phyloP scores from a whole-genome alignment of 2,888 invertebrate genomes.

The Papilio protenor region DNA sequence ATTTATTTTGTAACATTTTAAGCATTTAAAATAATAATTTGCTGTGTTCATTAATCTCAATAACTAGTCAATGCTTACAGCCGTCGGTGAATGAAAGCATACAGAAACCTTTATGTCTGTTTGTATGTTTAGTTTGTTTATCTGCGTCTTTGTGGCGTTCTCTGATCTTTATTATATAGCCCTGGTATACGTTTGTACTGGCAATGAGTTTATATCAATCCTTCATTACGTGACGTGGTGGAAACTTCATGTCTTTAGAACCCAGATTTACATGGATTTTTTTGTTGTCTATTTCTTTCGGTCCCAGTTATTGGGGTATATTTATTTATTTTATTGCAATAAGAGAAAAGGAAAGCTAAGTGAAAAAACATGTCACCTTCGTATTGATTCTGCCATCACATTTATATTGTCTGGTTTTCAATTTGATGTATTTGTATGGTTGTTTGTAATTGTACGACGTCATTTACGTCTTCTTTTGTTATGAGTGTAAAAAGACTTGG shows the following conservation, averaged over 20 bases:
- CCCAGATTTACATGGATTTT: neutral
- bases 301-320: neutral
- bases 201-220: neutral
- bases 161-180: conserved; percentile 4
- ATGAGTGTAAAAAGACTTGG: neutral
- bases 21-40: neutral
- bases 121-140: conserved; percentile 4
- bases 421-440: too few species aligned
- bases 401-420: too few species aligned
- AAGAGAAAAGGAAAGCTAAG: neutral
- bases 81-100: neutral
- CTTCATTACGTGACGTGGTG: neutral
- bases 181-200: neutral
- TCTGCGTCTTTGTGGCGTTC: neutral
- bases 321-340: neutral
- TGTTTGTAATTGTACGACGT: neutral
- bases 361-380: neutral
- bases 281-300: neutral
- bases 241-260: neutral
- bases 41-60: neutral
- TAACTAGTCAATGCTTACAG: neutral
- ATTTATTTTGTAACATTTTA: too few species aligned
- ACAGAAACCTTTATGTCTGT: neutral
- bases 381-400: too few species aligned
- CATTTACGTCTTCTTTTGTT: neutral